phyloP scores from a whole-genome alignment of 2,888 invertebrate genomes.

The Blomia tropicalis region DNA sequence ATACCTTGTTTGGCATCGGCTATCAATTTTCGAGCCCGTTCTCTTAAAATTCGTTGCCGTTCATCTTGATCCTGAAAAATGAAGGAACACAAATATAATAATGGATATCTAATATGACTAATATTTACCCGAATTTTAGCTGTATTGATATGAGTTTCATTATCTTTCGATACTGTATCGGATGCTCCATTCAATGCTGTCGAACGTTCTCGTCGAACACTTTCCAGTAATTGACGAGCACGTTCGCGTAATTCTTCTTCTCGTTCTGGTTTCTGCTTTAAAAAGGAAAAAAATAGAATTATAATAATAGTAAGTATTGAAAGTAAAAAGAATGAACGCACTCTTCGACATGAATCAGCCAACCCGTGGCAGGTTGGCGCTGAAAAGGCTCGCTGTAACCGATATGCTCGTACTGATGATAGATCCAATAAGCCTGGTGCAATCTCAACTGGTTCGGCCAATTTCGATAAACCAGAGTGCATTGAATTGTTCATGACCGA shows the following conservation, averaged over 20 bases:
- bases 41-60: constrained; percentile 64
- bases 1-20: constrained; percentile 58
- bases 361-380: constrained; percentile 12
- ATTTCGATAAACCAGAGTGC: constrained; percentile 17
- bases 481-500: constrained; percentile 13
- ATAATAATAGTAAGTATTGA: neutral
- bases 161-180: neutral
- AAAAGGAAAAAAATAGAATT: constrained; percentile 29
- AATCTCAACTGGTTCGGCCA: constrained; percentile 26
- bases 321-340: too few species aligned
- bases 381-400: constrained; percentile 25
- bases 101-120: neutral
- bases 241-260: constrained; percentile 42
- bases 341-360: constrained; percentile 16
- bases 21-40: constrained; percentile 71
- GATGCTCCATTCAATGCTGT: neutral
- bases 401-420: constrained; percentile 32
- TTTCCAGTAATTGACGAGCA: constrained; percentile 20
- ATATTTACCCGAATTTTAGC: too few species aligned
- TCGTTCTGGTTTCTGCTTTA: constrained; percentile 55
- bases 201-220: neutral
- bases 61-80: constrained; percentile 55
- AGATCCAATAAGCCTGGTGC: constrained; percentile 34
- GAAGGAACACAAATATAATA: neutral
- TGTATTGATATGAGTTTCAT: too few species aligned